These are phyloP conservation scores for Dromiciops gliroides DNA, from an alignment of 2,113 vertebrate genomes.

Conservation along the genomic window DNA sequence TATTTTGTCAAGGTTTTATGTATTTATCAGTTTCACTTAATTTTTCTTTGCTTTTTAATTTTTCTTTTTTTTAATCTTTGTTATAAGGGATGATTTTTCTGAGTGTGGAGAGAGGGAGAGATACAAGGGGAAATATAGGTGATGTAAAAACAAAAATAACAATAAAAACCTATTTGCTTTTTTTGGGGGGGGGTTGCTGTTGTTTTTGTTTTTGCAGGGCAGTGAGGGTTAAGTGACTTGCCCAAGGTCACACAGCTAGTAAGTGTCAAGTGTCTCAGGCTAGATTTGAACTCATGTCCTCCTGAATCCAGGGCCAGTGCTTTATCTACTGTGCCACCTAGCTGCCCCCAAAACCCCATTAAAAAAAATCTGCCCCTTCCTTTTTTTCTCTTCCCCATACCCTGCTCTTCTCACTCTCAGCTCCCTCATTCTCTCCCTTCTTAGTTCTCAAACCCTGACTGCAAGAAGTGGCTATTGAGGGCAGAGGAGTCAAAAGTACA, in stretches of 20 bases:
- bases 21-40: not conserved
- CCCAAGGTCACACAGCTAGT: too few species aligned
- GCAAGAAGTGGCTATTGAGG: not conserved
- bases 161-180: not conserved
- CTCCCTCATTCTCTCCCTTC: not conserved
- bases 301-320: too few species aligned
- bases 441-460: not conserved
- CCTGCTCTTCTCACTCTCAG: not conserved
- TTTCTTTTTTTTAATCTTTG: not conserved
- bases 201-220: too few species aligned
- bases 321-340: too few species aligned
- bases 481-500: not conserved
- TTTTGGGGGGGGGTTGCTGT: too few species aligned
- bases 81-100: not conserved
- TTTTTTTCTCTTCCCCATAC: not conserved
- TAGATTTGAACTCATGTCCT: too few species aligned
- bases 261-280: too few species aligned
- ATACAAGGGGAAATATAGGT: not conserved
- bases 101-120: not conserved
- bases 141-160: not conserved
- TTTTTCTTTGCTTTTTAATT: not conserved
- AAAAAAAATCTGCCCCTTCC: not conserved
- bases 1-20: not conserved
- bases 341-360: too few species aligned
- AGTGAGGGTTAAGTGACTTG: too few species aligned